Base-by-base conservation (phyloP, 2,113 vertebrate species). In the Sinocyclocheilus maitianheensis region DNA sequence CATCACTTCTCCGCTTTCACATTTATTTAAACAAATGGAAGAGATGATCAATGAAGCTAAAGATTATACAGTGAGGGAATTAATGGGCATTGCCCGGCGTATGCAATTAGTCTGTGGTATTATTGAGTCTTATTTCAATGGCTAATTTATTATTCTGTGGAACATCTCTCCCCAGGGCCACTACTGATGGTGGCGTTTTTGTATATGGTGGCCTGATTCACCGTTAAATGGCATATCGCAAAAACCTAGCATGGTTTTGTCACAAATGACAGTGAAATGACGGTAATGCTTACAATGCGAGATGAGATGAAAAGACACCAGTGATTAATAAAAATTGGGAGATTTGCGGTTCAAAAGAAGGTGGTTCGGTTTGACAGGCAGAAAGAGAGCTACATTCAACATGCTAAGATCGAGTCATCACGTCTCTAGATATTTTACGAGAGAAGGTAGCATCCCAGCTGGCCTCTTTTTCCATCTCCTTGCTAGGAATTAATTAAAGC, bases 51-150 rank as follows among this genome's bases (percentile, higher is more conserved):
- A 90, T 93, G 90, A 84, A 87, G 89, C 89, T n/a, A 85, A 90
- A 88, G 86, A 92, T 87, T 85, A 84, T 88, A 90, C 89, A 90
- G 91, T 91, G 91, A 60, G 82, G 83, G 92, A 94, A 92, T 91
- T 92, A 92, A 94, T 94, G 91, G 93, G 87, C 79, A 88, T 87
- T 90, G 91, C 86, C 90, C 58, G 37, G 86, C 91, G 89, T 91
- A 84, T 88, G 92, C 91, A 94, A 91, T 94, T 93, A 93, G 92
- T 93, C 88, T 91, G 86, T 90, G 85, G 90, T 85, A 88, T 91
- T 92, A 94, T 91, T 94, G 91, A 93, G 92, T 94, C 92, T 92
- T 94, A 93, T 94, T 94, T 93, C 92, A 91, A 90, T 91, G 91
- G 93, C 91, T 94, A 91, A 94, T 93, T 93, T 94, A 93, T 94